These are phyloP conservation scores for Hypomecis atomaria DNA, from an alignment of 2,888 invertebrate species.

Conservation along the genomic window DNA sequence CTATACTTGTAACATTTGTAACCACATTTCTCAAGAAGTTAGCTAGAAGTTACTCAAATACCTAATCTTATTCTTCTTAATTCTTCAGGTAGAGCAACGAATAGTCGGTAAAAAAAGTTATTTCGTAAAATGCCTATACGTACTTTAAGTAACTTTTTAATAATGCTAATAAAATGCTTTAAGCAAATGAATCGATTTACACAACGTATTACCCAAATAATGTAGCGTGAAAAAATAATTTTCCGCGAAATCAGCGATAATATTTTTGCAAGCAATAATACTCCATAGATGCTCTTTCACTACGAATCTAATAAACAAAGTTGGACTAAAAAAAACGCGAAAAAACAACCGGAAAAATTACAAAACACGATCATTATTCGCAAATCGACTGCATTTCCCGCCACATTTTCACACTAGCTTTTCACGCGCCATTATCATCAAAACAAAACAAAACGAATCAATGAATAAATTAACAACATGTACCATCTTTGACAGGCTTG, in stretches of 20 bases:
- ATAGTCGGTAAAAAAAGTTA: too few species aligned
- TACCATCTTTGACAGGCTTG: slow-evolving; percentile 80
- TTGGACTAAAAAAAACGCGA: slow-evolving; percentile 38
- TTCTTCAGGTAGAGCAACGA: too few species aligned
- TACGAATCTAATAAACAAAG: slow-evolving; percentile 18
- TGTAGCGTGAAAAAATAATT: neutral
- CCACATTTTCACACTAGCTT: slow-evolving; percentile 22
- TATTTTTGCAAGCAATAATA: slow-evolving; percentile 8
- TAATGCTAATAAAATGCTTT: too few species aligned
- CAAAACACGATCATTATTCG: slow-evolving; percentile 25
- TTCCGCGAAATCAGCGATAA: neutral
- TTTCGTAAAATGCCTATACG: too few species aligned
- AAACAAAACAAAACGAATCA: slow-evolving; percentile 18
- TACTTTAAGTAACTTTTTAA: too few species aligned
- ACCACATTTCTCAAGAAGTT: too few species aligned
- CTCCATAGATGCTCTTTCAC: slow-evolving; percentile 24
- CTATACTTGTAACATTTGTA: too few species aligned
- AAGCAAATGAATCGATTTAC: too few species aligned
- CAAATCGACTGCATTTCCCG: slow-evolving; percentile 39
- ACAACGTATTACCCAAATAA: neutral
- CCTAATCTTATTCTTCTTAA: too few species aligned
- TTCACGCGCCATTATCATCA: slow-evolving; percentile 27
- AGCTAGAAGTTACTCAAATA: too few species aligned
- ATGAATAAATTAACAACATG: slow-evolving; percentile 39
- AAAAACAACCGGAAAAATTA: slow-evolving; percentile 40